Evolutionary conservation across 1,140 invertebrate species (phyloP).

Genomic region (Cotesia typhae): DNA sequence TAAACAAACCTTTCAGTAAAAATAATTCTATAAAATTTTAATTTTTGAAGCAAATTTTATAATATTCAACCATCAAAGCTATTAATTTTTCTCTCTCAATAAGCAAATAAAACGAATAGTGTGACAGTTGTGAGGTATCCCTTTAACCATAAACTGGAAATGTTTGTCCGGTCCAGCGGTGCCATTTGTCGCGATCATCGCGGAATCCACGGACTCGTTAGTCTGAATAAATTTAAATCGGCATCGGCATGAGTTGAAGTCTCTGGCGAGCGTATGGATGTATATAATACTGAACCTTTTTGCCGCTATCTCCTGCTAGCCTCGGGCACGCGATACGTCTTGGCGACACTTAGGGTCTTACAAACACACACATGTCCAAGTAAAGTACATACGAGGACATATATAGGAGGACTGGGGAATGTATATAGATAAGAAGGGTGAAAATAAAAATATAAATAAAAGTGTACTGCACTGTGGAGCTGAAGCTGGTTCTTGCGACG

Average conservation of each 20-base stretch:
- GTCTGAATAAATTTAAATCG: slow-evolving; percentile 25
- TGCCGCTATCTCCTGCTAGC: slow-evolving; percentile 2
- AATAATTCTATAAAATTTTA: too few relatives aligned
- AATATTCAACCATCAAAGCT: too few relatives aligned
- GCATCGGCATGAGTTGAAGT: neutral
- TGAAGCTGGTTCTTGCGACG: neutral
- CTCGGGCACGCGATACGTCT: slow-evolving; percentile 26
- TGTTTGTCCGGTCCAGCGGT: slow-evolving; percentile 7
- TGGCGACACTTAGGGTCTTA: slow-evolving; percentile 20
- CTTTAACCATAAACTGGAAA: too few relatives aligned
- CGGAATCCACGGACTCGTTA: slow-evolving; percentile 29
- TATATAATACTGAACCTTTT: neutral
- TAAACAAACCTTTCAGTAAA: too few relatives aligned
- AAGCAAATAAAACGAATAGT: too few relatives aligned
- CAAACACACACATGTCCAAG: neutral
- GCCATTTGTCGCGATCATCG: slow-evolving; percentile 29
- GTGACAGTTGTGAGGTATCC: too few relatives aligned
- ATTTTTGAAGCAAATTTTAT: too few relatives aligned
- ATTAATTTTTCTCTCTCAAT: too few relatives aligned
- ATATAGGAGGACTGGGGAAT: neutral
- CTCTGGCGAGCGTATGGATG: too few relatives aligned
- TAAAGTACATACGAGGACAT: slow-evolving; percentile 7
- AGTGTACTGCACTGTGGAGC: neutral
- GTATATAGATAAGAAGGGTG: neutral
- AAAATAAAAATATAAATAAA: slow-evolving; percentile 6